Conservation (phyloP, 2,113 vertebrate species). For the Plecturocebus donacophilus region DNA sequence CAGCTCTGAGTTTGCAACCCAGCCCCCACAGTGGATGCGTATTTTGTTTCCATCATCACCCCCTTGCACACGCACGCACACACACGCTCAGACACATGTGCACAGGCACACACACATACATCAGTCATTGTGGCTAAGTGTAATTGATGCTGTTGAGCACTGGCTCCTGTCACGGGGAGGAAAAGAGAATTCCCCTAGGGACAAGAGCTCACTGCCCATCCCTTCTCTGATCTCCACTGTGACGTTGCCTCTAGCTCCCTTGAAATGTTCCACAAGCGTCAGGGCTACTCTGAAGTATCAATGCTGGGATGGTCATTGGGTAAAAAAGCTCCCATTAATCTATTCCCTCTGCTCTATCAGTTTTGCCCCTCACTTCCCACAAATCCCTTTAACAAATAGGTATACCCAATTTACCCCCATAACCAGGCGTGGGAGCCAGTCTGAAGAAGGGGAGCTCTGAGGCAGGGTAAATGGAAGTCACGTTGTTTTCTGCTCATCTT, state of each 20-base stretch:
- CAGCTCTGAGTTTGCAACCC: slow-evolving; percentile 55
- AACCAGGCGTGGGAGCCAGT: neutral
- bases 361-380: neutral
- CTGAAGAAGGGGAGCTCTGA: neutral
- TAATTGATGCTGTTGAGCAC: neutral
- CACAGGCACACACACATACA: neutral
- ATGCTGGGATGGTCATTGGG: slow-evolving; percentile 11
- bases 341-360: neutral
- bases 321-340: neutral
- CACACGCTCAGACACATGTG: neutral
- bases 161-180: neutral
- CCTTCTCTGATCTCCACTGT: neutral
- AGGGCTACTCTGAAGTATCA: neutral
- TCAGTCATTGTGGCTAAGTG: neutral
- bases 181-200: neutral
- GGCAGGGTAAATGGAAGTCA: neutral
- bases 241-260: neutral
- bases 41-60: neutral
- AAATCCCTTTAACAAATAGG: slow-evolving; percentile 18
- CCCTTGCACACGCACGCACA: neutral
- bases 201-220: neutral
- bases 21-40: slow-evolving; percentile 24
- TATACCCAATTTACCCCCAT: neutral
- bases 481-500: neutral
- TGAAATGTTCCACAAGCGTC: neutral